These are phyloP conservation scores for Butastur rufipennis DNA, from an alignment of 2,113 vertebrate genomes.

Conservation along the genomic window DNA sequence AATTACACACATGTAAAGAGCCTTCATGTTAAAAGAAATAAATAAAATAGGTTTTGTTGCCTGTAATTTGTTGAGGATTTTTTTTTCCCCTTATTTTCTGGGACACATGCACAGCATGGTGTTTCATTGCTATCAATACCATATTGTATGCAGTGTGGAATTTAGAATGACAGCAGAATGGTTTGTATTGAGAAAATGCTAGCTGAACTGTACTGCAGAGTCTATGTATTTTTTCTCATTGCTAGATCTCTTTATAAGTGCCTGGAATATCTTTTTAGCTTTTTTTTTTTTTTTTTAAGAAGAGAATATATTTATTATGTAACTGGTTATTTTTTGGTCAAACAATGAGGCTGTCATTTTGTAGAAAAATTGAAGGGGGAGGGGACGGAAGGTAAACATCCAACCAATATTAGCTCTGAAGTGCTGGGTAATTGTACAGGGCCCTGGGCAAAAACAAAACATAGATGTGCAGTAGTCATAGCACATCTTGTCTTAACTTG, in stretches of 20 bases:
- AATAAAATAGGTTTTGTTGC: not conserved
- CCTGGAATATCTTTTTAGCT: not conserved
- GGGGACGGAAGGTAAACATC: constrained; percentile 34
- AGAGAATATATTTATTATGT: not conserved
- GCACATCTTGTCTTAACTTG: constrained; percentile 77
- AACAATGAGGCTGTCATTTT: constrained; percentile 25
- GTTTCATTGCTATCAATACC: not conserved
- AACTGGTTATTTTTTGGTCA: constrained; percentile 6
- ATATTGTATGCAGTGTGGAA: not conserved
- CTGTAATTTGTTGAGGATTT: not conserved
- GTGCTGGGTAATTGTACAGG: constrained; percentile 70
- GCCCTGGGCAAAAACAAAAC: constrained; percentile 73
- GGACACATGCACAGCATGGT: not conserved
- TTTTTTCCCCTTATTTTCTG: not conserved
- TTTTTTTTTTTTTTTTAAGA: not conserved
- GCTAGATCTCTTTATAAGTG: constrained; percentile 22
- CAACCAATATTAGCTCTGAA: constrained; percentile 71
- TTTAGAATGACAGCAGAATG: constrained; percentile 2
- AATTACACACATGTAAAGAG: not conserved
- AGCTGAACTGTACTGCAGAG: not conserved
- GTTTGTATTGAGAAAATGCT: not conserved
- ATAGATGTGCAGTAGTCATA: constrained; percentile 65
- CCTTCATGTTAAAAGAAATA: not conserved
- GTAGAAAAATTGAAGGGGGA: not conserved
- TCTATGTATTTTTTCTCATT: constrained; percentile 3